Conservation (phyloP, 2,113 vertebrate species). For the Leucopsar rothschildi region DNA sequence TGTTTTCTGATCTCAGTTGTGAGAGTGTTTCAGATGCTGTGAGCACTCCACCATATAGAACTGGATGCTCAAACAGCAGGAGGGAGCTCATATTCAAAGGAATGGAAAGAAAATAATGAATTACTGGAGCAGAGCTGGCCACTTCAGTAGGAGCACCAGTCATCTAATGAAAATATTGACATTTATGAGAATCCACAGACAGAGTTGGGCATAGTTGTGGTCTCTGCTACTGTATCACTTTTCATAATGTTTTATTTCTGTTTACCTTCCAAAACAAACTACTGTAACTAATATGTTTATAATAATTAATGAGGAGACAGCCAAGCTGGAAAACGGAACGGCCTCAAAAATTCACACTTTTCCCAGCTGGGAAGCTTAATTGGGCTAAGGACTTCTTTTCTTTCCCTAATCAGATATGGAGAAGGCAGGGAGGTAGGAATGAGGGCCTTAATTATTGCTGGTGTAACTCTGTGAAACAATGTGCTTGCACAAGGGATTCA, state of each 20-base stretch:
- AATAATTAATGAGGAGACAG: constrained; percentile 8
- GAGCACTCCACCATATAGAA: neutral
- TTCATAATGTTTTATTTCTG: constrained; percentile 35
- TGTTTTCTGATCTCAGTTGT: neutral
- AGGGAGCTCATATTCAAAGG: neutral
- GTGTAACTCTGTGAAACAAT: neutral
- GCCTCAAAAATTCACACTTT: neutral
- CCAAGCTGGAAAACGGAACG: neutral
- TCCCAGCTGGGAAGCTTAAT: neutral
- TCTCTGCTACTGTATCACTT: constrained; percentile 3
- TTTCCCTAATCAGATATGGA: neutral
- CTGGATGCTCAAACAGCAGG: neutral
- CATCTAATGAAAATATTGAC: constrained; percentile 38
- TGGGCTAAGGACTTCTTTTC: neutral
- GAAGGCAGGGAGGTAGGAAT: neutral
- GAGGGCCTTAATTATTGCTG: neutral
- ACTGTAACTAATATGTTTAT: constrained; percentile 29
- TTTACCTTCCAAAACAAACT: constrained; percentile 59
- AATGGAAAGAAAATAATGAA: neutral
- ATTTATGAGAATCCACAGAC: constrained; percentile 42
- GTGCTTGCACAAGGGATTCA: neutral
- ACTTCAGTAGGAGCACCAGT: neutral
- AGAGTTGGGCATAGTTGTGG: constrained; percentile 30
- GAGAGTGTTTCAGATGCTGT: neutral
- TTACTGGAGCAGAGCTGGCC: neutral